Evolutionary conservation across 64 coral and sea anemone species (phyloP).

Genomic region (Dendronephthya gigantea): DNA sequence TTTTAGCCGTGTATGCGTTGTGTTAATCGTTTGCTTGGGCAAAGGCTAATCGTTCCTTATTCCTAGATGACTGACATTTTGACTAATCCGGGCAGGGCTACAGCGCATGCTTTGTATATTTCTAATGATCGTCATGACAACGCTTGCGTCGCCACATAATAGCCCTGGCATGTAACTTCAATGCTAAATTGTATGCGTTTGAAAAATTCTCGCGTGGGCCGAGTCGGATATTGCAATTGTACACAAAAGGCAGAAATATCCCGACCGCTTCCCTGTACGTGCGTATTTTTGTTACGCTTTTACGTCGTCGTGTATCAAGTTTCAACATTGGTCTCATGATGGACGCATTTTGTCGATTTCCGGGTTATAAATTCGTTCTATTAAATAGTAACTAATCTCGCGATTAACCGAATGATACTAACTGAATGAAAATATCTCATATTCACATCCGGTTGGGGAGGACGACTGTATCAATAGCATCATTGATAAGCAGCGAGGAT

Average conservation of each 20-base stretch:
- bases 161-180: not conserved
- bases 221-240: not conserved
- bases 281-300: not conserved
- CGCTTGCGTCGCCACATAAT: not conserved
- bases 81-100: not conserved
- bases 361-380: constrained; percentile 10
- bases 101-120: not conserved
- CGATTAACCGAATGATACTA: not conserved
- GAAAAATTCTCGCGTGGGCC: not conserved
- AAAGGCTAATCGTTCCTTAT: too few species aligned
- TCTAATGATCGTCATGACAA: not conserved
- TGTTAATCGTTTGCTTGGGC: too few species aligned
- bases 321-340: not conserved
- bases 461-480: constrained; percentile 11
- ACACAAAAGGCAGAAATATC: not conserved
- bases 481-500: not conserved
- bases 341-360: not conserved
- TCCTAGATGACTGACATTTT: not conserved
- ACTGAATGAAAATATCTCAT: not conserved
- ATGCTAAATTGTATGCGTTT: not conserved
- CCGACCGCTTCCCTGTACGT: not conserved
- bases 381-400: constrained; percentile 6
- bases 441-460: not conserved
- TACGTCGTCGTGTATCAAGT: not conserved
- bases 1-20: too few species aligned